A percentile compares a stretch with the other conserved stretches of the same genome.
Evolutionary conservation across 2,113 vertebrate genomes (phyloP).

Genomic region (Nyctereutes procyonoides): DNA sequence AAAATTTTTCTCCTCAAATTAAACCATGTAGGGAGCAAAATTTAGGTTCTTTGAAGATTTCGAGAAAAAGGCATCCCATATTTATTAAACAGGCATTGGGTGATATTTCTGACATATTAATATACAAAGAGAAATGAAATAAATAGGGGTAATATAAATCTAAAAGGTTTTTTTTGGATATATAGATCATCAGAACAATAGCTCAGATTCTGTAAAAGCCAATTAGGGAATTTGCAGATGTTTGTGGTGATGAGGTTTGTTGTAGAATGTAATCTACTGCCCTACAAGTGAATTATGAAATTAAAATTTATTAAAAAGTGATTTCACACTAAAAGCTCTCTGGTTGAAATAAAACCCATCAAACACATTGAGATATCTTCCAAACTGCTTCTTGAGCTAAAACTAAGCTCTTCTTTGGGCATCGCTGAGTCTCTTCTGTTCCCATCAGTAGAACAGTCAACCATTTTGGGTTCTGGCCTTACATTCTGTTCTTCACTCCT

Average conservation of each 20-base stretch:
- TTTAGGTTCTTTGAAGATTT: background rate
- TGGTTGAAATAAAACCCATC: background rate
- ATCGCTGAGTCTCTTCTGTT: fast-evolving
- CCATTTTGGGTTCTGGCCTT: background rate
- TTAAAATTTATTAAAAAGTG: background rate
- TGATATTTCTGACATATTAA: slow-evolving; percentile 20
- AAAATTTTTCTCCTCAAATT: slow-evolving; percentile 5
- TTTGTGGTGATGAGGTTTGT: background rate
- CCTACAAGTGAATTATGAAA: background rate
- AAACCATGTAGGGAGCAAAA: slow-evolving; percentile 26
- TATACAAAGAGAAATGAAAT: slow-evolving; percentile 23
- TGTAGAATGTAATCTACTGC: background rate
- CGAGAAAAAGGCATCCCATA: background rate
- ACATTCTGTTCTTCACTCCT: background rate
- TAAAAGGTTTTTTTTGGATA: background rate
- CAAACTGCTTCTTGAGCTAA: background rate
- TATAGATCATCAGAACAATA: background rate
- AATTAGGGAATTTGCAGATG: background rate
- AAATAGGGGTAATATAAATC: background rate
- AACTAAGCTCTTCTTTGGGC: background rate
- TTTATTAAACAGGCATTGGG: background rate
- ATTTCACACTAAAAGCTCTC: background rate
- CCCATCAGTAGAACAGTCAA: background rate
- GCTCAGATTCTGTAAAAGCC: background rate
- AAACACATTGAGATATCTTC: background rate